Conservation (phyloP, 2,113 vertebrate species). For the Paralichthys olivaceus region DNA sequence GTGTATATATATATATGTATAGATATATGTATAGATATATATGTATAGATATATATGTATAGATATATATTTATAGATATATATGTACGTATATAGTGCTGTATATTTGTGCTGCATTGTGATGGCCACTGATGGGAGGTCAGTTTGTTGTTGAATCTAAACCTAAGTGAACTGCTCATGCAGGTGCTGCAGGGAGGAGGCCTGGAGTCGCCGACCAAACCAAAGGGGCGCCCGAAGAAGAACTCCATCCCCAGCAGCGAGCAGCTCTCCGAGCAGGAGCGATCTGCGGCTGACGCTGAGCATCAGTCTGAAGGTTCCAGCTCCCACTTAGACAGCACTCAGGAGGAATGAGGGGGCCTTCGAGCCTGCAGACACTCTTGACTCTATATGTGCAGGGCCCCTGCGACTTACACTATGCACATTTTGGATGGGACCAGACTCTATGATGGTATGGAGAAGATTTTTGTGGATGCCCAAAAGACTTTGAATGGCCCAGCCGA, state of each 20-base stretch:
- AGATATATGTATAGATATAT: too few species aligned
- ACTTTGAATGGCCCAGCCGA: neutral
- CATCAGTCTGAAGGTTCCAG: constrained; percentile 81
- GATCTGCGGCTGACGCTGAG: constrained; percentile 83
- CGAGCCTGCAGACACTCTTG: constrained; percentile 2
- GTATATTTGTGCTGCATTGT: neutral
- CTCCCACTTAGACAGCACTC: constrained; percentile 82
- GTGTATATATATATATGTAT: too few species aligned
- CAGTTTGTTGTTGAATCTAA: neutral
- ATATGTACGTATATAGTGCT: too few species aligned
- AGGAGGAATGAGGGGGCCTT: constrained; percentile 84
- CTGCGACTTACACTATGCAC: constrained; percentile 21
- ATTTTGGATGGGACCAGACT: constrained; percentile 12
- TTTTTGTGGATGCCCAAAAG: constrained; percentile 18
- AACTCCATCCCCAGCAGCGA: constrained; percentile 97
- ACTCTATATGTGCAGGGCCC: constrained; percentile 12
- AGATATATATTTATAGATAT: too few species aligned
- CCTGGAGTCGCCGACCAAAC: constrained; percentile 96
- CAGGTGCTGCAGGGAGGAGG: constrained; percentile 97
- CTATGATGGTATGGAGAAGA: constrained; percentile 4
- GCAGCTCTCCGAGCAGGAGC: constrained; percentile 94
- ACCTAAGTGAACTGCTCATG: neutral
- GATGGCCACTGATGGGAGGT: neutral
- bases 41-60: too few species aligned
- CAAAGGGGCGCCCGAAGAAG: constrained; percentile 98